Evolutionary conservation across 2,113 vertebrate genomes (phyloP).

Genomic region (Potamarius usumacintae): DNA sequence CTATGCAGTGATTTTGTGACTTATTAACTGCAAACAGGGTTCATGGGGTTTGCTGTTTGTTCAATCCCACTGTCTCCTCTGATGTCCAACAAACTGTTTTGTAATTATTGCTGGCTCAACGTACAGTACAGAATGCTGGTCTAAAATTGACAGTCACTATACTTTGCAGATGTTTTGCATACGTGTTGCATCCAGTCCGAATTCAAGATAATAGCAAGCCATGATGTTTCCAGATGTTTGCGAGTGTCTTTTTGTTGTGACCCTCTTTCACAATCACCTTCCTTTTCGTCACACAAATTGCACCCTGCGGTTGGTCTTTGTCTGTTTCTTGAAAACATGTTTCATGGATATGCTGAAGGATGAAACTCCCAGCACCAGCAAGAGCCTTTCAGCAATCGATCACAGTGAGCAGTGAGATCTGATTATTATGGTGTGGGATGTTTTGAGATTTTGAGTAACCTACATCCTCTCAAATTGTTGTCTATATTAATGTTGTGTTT

Average conservation of each 20-base stretch:
- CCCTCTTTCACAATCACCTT: neutral
- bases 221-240: slow-evolving; percentile 15
- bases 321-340: neutral
- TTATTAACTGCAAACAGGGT: neutral
- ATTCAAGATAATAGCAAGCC: neutral
- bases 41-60: neutral
- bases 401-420: slow-evolving; percentile 1
- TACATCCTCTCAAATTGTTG: neutral
- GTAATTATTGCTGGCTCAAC: neutral
- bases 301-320: neutral
- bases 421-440: neutral
- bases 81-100: neutral
- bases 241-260: neutral
- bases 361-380: neutral
- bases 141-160: neutral
- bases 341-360: neutral
- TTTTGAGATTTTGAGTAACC: neutral
- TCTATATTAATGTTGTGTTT: neutral
- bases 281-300: neutral
- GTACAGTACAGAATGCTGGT: neutral
- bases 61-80: neutral
- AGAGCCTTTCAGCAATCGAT: neutral
- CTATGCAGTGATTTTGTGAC: neutral
- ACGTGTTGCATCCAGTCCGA: neutral
- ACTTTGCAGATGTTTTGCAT: neutral